phyloP scores from a whole-genome alignment of 2,888 invertebrate genomes.

The Brachyptera risi region DNA sequence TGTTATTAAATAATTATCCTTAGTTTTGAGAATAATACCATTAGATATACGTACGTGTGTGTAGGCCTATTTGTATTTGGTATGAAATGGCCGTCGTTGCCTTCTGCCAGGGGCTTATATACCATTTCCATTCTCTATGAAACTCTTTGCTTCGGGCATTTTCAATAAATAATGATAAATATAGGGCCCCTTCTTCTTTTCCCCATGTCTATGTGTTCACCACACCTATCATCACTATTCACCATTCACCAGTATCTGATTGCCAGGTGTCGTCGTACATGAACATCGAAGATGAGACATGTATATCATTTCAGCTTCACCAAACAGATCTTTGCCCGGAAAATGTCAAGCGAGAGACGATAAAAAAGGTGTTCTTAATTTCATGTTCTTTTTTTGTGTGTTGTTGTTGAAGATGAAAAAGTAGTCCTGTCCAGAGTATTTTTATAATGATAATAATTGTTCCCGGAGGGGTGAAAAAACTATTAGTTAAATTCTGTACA shows the following conservation, averaged over 20 bases:
- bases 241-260: background rate
- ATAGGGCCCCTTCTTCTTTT: no score
- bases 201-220: background rate
- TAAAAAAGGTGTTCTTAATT: conserved; percentile 11
- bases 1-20: background rate
- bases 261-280: background rate
- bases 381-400: conserved; percentile 13
- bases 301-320: no score
- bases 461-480: background rate
- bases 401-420: conserved; percentile 10
- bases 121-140: no score
- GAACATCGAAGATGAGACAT: no score
- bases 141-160: no score
- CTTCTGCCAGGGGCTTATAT: no score
- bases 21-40: background rate
- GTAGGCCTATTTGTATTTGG: no score
- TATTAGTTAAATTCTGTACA: conserved; percentile 7
- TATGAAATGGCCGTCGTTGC: background rate
- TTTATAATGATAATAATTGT: conserved; percentile 17
- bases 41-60: background rate
- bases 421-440: conserved; percentile 4
- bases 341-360: conserved; percentile 6
- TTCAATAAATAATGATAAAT: no score
- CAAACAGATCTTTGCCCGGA: no score
- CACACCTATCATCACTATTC: background rate